Percentiles rank a stretch among this genome's conserved stretches.
phyloP scores from a whole-genome alignment of 2,888 invertebrate genomes.

The Andrena fulva region DNA sequence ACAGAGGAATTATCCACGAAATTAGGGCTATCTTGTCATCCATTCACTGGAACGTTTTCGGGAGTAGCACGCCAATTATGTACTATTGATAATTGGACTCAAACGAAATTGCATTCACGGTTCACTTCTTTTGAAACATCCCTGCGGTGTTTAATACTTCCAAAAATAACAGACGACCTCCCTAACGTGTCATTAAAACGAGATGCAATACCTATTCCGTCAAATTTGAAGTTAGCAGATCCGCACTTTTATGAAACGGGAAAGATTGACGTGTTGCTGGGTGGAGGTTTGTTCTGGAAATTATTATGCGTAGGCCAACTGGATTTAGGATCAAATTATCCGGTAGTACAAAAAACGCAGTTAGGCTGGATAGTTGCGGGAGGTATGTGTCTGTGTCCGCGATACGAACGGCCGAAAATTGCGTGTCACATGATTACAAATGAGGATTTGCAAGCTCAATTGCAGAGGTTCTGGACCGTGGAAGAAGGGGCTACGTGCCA shows the following conservation, averaged over 20 bases:
- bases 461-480: not conserved
- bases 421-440: not conserved
- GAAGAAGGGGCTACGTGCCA: not conserved
- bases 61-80: not conserved
- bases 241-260: not conserved
- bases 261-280: not conserved
- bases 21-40: not conserved
- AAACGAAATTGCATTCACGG: not conserved
- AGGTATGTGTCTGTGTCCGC: not conserved
- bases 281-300: constrained; percentile 1
- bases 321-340: not conserved
- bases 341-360: not conserved
- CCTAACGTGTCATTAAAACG: not conserved
- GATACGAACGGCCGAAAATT: not conserved
- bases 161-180: not conserved
- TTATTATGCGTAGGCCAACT: not conserved
- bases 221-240: not conserved
- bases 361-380: not conserved
- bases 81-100: not conserved
- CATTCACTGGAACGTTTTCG: not conserved
- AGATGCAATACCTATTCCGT: not conserved
- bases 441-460: not conserved
- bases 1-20: not conserved
- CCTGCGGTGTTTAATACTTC: not conserved
- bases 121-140: not conserved